Base-by-base conservation (phyloP, 2,888 invertebrate species). In the Drosophila birchii region DNA sequence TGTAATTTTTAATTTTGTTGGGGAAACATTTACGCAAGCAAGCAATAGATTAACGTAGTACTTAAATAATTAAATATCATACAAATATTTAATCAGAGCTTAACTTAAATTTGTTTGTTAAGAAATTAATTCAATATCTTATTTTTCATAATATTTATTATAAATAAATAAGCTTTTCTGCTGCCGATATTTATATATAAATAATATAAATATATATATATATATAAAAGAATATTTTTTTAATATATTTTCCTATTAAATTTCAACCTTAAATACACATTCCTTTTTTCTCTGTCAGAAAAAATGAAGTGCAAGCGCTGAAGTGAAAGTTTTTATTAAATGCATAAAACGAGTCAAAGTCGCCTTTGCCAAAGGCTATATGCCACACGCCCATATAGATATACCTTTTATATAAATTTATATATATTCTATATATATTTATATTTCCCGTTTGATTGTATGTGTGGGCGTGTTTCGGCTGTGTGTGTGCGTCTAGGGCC, bases 251-350 rank as follows among this genome's bases (percentile, higher is more conserved):
- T 29, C 18, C 1, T 29, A 49, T 32, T 18, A 7, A 47, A n/a
- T n/a, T 7, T 7, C 2, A 12, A 56, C 5, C 18, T 18, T 11
- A 12, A 29, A 18, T 18, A 20, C 14, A 20, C 4, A 16, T 20
- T 14, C n/a, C 5, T 8, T 16, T 44, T 51, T 41, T 41, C 16
- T 18, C 34, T 23, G 60, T 51, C n/a, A n/a, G 39, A 63, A 68
- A 53, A 69, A 56, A 60, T 63, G 36, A 80, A 77, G 75, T 84
- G 78, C 79, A 62, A 78, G 77, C 70, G 49, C 59, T 51, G 68
- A 75, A 84, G 84, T 87, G 84, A 84, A 84, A 84, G 84, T 84
- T 84, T 87, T 82, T 84, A 84, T 84, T 82, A 84, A 84, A 85
- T 84, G 88, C 88, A 85, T 84, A 82, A 87, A 84, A 70, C 77